Base-by-base conservation (phyloP, 1,140 invertebrate species). In the Heliothis virescens region DNA sequence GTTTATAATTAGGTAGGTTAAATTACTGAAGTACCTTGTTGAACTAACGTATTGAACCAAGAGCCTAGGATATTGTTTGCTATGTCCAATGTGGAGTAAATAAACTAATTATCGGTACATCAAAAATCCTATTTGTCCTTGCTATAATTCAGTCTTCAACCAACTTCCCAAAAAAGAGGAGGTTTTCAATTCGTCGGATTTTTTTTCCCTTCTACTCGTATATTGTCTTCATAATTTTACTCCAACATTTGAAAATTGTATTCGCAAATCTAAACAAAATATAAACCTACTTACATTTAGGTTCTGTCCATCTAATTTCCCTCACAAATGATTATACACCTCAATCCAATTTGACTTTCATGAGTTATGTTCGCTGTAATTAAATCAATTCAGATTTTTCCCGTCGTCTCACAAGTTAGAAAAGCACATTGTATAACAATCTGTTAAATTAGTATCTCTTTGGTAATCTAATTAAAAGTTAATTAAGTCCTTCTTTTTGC, bases 371-470 rank as follows among this genome's bases (percentile, higher is more conserved):
- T 47, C 48, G 48, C 26, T 9, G 60, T 65, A 65, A 76, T 76
- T 65, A 65, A 76, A 76, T 65, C 34, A 55, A 13, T 65, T 12
- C 41, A 13, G 13, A 60, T 63, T 76, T 76, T 76, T 76, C 21
- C 26, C 48, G 57, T 65, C 57, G 26, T 26, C 21, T 26, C n/a
- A n/a, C 12, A 65, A 65, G 26, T 26, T n/a, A 34, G 74, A 50
- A 12, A 71, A 63, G 55, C 18, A 62, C 59, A 63, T 76, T 76
- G 73, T 52, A 53, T 53, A 76, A 65, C 74, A 76, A 76, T 76
- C 74, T 76, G 50, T 76, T 76, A 65, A 76, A 76, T 76, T 76
- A 63, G 48, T 15, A 53, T 50, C 29, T 76, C 60, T 76, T 76
- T 65, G 34, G 60, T 76, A 52, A 76, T 76, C 50, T 55, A 76